Evolutionary conservation across 2,888 invertebrate genomes (phyloP), one percentile per base, ranked within the genome.

Genomic region (Trissoscelio sp.): DNA sequence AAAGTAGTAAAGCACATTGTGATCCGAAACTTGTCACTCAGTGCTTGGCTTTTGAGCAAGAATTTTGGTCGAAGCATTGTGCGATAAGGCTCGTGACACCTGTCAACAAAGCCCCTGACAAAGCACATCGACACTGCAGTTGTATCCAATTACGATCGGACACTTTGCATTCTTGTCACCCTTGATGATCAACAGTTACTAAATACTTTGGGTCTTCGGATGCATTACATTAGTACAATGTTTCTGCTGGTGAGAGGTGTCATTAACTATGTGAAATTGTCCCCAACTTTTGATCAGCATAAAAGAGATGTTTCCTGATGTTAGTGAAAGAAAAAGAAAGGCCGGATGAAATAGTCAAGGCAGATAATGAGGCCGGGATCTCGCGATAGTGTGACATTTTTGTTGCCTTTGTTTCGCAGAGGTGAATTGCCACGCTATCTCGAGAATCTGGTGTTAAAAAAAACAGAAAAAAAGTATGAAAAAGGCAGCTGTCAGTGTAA

Each of bases 401-500:
- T n/a, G n/a, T n/a, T n/a, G n/a, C n/a, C n/a, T n/a, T n/a, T n/a
- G n/a, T n/a, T n/a, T n/a, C n/a, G n/a, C n/a, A n/a, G n/a, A n/a
- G n/a, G n/a, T n/a, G n/a, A n/a, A n/a, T n/a, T n/a, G n/a, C n/a
- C n/a, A n/a, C n/a, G n/a, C n/a, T n/a, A n/a, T n/a, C n/a, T n/a
- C n/a, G n/a, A n/a, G n/a, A n/a, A n/a, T n/a, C n/a, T n/a, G n/a
- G n/a, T n/a, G n/a, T n/a, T n/a, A n/a, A n/a, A n/a, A n/a, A n/a
- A n/a, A n/a, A n/a, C n/a, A n/a, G n/a, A n/a, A n/a, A n/a, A n/a
- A n/a, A n/a, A n/a, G n/a, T n/a, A n/a, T n/a, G n/a, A n/a, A n/a
- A n/a, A n/a, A 67, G 53, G 53, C 57, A 16, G 66, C 44, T 60
- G 79, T 79, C 79, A 55, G 57, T 57, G 74, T 80, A 80, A 74